Conservation (phyloP, 2,888 invertebrate genomes). For the Erebia palarica region DNA sequence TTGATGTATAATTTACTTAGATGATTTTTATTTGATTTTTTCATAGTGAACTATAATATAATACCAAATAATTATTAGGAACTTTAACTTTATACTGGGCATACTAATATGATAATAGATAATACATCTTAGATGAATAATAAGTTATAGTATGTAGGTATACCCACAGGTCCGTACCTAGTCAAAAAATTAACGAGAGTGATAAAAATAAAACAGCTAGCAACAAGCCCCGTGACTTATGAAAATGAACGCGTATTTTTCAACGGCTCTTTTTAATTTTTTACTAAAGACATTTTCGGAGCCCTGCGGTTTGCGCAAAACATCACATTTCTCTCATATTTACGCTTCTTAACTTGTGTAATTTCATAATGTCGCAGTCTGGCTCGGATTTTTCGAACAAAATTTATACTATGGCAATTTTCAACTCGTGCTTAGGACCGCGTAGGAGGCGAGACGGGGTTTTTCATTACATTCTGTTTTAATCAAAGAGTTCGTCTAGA, state of each 20-base stretch:
- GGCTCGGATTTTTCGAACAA: constrained; percentile 29
- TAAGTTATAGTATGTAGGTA: not conserved
- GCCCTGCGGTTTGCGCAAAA: constrained; percentile 60
- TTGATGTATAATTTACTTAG: too few species aligned
- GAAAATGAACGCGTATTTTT: constrained; percentile 63
- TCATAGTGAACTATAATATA: not conserved
- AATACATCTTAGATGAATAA: too few species aligned
- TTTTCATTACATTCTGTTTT: not conserved
- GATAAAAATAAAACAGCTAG: constrained; percentile 51
- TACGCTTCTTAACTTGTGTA: constrained; percentile 54
- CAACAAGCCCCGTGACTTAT: constrained; percentile 48
- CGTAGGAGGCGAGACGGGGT: not conserved
- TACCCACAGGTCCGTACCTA: constrained; percentile 31
- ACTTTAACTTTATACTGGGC: not conserved
- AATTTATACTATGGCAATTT: constrained; percentile 22
- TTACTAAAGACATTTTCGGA: constrained; percentile 67
- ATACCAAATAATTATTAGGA: constrained; percentile 2
- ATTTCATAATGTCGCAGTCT: constrained; percentile 47
- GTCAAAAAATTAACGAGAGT: constrained; percentile 54
- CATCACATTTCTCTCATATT: constrained; percentile 58
- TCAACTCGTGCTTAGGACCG: constrained; percentile 9
- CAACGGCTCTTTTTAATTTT: constrained; percentile 56
- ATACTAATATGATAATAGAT: too few species aligned
- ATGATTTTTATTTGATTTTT: not conserved
- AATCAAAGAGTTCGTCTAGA: not conserved